These are phyloP conservation scores for Odocoileus virginianus DNA, from an alignment of 2,113 vertebrate species.

Conservation along the genomic window DNA sequence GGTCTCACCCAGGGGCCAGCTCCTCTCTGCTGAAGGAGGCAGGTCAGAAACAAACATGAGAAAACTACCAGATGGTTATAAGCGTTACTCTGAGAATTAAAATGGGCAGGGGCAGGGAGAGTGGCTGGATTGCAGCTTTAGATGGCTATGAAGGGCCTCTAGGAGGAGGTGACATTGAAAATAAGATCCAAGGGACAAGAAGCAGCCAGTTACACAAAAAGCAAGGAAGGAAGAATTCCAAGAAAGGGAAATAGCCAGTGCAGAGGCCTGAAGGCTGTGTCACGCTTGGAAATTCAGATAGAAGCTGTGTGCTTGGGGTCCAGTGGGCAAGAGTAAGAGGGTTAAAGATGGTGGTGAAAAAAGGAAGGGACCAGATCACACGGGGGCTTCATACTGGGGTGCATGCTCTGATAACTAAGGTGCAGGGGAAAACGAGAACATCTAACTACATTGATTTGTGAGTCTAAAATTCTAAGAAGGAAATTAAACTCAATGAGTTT, in stretches of 20 bases:
- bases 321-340: rapidly evolving
- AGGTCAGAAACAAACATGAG: not conserved
- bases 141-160: not conserved
- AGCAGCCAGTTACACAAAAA: not conserved
- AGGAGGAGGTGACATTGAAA: not conserved
- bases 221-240: not conserved
- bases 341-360: not conserved
- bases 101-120: not conserved
- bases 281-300: not conserved
- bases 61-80: not conserved
- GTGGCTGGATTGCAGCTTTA: not conserved
- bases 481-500: not conserved
- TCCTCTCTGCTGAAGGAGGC: not conserved
- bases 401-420: rapidly evolving
- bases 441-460: not conserved
- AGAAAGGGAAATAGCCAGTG: not conserved
- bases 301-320: not conserved
- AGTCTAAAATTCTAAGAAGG: not conserved
- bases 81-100: not conserved
- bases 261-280: not conserved
- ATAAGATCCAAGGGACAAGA: not conserved
- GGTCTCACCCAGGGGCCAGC: rapidly evolving
- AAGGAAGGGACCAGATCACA: not conserved
- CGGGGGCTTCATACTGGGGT: not conserved
- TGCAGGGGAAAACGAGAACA: not conserved